Evolutionary conservation across 2,113 vertebrate genomes (phyloP), one percentile per base, ranked within the genome.

Genomic region (Phoenicopterus ruber): DNA sequence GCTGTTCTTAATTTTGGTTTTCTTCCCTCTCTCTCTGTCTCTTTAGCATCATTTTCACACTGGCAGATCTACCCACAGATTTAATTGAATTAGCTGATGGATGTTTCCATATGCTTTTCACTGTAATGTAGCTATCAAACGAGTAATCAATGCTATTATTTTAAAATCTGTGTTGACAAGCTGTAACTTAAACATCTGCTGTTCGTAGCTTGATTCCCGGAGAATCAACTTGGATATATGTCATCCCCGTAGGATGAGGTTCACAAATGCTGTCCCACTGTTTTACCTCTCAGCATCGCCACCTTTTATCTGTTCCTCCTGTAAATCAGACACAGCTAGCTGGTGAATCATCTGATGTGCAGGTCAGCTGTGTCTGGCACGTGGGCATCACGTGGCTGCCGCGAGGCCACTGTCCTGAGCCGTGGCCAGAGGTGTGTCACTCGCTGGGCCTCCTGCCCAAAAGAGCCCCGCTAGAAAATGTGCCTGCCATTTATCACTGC

Each of bases 331-430:
- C 25, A 1, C 42, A 9, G 57, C 44, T 26, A 28, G 20, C n/a
- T n/a, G 54, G 36, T 12, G 59, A 46, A 44, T 36, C 28, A 2
- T 21, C 12, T 70, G 67, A 54, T 61, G 54, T 36, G 66, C 36
- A 16, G 82, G n/a, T 93, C 96, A 96, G 94, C 82, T 93, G 82
- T 2, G 3, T n/a, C 34, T 66, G 74, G 49, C 88, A 73, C 5
- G 0, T 50, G 93, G 80, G 28, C 67, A 42, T 88, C 93, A 94
- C 2, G 31, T 80, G 95, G 91, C 62, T 88, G 70, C 57, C 0
- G 2, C 50, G 85, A 49, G 32, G 62, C 78, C 77, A 25, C 67
- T 1, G 1, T 21, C 36, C 77, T 1, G 3, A 72, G 55, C 81
- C 32, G 1, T 0, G 9, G 77, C 84, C 95, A 88, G 55, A 74